Percentiles rank a stretch among this genome's conserved stretches.
phyloP scores from a whole-genome alignment of 2,113 vertebrate genomes.

The Toxotes jaculatrix region DNA sequence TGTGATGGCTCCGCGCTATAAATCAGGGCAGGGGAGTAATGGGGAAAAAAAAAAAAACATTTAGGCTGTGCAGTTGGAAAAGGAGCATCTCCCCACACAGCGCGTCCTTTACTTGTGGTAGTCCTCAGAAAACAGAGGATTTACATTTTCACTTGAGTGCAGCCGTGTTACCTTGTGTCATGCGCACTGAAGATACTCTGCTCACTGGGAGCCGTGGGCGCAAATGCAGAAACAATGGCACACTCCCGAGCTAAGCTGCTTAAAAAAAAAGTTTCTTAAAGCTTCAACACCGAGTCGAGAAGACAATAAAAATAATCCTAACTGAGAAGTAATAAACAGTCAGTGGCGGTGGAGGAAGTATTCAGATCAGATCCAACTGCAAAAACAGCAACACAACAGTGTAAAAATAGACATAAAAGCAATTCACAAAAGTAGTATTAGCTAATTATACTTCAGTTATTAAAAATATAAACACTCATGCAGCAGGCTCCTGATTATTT shows the following conservation, averaged over 20 bases:
- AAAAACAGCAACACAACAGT: no score
- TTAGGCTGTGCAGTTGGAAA: slow-evolving; percentile 1
- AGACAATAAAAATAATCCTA: not conserved
- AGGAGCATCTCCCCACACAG: not conserved
- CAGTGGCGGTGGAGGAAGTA: not conserved
- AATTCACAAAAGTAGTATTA: not conserved
- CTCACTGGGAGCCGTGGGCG: slow-evolving; percentile 1
- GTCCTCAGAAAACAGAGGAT: slow-evolving; percentile 35
- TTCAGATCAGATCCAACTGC: not conserved
- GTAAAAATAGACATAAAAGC: not conserved
- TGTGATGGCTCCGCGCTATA: slow-evolving; percentile 39
- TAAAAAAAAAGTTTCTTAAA: not conserved
- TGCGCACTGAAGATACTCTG: slow-evolving; percentile 56
- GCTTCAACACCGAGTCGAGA: not conserved
- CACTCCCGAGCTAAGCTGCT: not conserved
- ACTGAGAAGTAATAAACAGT: not conserved
- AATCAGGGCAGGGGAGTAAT: slow-evolving; percentile 4
- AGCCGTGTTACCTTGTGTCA: slow-evolving; percentile 44
- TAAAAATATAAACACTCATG: not conserved
- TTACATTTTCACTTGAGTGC: slow-evolving; percentile 27
- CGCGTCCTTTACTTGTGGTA: slow-evolving; percentile 28
- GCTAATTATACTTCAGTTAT: not conserved
- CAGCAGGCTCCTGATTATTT: not conserved
- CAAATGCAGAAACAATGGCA: slow-evolving; percentile 9
- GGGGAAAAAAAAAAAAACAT: not conserved